Conservation (phyloP, 2,888 invertebrate species). For the Allacma fusca region DNA sequence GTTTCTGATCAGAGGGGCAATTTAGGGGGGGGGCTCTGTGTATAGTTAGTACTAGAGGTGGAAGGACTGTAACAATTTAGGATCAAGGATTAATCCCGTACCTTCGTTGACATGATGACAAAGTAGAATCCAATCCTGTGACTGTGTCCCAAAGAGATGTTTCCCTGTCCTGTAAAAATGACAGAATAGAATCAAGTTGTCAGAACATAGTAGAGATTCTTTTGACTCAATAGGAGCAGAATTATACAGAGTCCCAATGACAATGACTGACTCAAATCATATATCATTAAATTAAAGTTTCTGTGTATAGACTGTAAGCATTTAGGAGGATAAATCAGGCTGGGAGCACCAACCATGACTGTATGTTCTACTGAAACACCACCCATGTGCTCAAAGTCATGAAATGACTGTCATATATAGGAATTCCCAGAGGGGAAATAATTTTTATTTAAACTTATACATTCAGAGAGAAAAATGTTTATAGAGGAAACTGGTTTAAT, state of each 20-base stretch:
- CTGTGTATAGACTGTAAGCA: neutral
- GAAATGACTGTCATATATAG: neutral
- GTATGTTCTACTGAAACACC: neutral
- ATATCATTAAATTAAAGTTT: conserved; percentile 15
- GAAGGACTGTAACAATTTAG: too few species aligned
- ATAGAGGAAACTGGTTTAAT: too few species aligned
- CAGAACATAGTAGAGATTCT: neutral
- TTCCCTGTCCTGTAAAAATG: neutral
- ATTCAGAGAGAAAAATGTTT: too few species aligned
- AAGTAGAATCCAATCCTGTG: neutral
- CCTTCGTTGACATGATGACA: neutral
- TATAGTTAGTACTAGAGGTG: too few species aligned
- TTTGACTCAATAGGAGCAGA: too few species aligned
- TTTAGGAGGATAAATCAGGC: neutral
- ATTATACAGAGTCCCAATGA: too few species aligned
- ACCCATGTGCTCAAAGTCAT: neutral
- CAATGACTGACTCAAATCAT: neutral
- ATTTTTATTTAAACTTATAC: neutral
- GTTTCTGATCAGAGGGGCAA: too few species aligned
- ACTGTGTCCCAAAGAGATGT: neutral
- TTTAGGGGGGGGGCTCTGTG: too few species aligned
- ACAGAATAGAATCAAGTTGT: neutral
- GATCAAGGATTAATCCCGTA: too few species aligned
- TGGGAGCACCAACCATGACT: conserved; percentile 9
- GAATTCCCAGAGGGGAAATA: neutral